Evolutionary conservation across 2,797 vertebrate genomes (phyloP).

Genomic region (Xenentodon cancila): DNA sequence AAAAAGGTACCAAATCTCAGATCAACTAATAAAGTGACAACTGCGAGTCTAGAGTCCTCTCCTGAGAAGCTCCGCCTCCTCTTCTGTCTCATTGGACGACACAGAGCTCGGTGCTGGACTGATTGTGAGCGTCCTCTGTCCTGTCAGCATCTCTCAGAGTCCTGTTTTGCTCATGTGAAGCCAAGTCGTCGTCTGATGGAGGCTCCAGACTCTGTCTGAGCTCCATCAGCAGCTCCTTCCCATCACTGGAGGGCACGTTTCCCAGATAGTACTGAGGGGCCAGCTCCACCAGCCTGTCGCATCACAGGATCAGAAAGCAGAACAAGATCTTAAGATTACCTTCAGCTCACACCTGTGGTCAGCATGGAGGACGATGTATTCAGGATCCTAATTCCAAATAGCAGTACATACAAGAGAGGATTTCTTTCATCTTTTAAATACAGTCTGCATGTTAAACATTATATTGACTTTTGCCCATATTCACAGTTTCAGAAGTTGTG

Average conservation of each 20-base stretch:
- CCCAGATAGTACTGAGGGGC: conserved; percentile 94
- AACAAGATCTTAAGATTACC: not conserved
- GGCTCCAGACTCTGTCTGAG: conserved; percentile 82
- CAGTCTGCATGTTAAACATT: too few relatives aligned
- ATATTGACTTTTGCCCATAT: too few relatives aligned
- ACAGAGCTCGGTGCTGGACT: conserved; percentile 77
- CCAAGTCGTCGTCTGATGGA: conserved; percentile 19
- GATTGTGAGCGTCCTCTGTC: conserved; percentile 39
- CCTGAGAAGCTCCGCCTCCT: conserved; percentile 29
- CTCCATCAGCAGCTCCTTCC: conserved; percentile 89
- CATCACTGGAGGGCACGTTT: conserved; percentile 93
- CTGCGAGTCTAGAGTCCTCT: not conserved
- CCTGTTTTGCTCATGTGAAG: conserved; percentile 5
- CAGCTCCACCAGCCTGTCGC: conserved; percentile 88
- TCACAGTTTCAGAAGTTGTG: too few relatives aligned
- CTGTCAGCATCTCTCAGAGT: conserved; percentile 35
- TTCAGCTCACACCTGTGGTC: too few relatives aligned
- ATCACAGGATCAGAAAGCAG: not conserved
- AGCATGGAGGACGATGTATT: too few relatives aligned
- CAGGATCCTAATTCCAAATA: too few relatives aligned
- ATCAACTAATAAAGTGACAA: conserved; percentile 37
- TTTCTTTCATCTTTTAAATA: too few relatives aligned
- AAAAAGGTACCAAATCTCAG: conserved; percentile 24
- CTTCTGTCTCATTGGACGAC: conserved; percentile 68
- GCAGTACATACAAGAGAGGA: too few relatives aligned